These are phyloP conservation scores for Stegostoma tigrinum DNA, from an alignment of 2,113 vertebrate species.

Conservation along the genomic window DNA sequence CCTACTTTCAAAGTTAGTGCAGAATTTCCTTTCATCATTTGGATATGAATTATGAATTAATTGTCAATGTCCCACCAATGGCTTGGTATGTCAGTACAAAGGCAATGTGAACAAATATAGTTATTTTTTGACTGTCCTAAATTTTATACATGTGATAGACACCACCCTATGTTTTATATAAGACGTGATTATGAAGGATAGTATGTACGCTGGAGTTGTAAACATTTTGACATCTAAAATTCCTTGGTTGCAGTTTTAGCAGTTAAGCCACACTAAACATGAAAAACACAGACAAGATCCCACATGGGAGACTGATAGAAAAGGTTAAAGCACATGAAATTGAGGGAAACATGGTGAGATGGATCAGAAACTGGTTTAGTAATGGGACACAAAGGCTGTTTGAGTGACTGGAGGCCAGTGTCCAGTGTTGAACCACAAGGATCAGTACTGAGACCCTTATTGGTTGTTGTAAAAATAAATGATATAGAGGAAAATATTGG, in stretches of 20 bases:
- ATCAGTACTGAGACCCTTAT: too few species aligned
- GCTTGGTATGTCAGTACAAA: not conserved
- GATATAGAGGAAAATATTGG: too few species aligned
- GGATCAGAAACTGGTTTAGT: too few species aligned
- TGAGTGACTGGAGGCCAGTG: too few species aligned
- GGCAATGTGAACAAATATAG: not conserved
- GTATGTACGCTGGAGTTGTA: not conserved
- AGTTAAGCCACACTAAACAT: not conserved
- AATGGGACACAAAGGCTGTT: too few species aligned
- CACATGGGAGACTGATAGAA: too few species aligned
- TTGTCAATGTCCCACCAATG: not conserved
- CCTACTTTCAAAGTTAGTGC: not conserved
- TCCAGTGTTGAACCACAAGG: too few species aligned
- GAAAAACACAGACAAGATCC: not conserved
- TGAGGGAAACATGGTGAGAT: too few species aligned
- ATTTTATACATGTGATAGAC: not conserved
- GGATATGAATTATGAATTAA: not conserved
- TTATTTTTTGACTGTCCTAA: not conserved
- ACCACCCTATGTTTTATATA: not conserved
- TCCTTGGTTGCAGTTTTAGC: not conserved
- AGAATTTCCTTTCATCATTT: not conserved
- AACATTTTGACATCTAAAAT: not conserved
- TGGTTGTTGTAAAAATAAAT: too few species aligned
- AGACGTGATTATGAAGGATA: not conserved
- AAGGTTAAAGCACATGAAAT: too few species aligned